Percentiles rank a stretch among this genome's conserved stretches.
phyloP scores from a whole-genome alignment of 2,113 vertebrate species.

The Ondatra zibethicus region DNA sequence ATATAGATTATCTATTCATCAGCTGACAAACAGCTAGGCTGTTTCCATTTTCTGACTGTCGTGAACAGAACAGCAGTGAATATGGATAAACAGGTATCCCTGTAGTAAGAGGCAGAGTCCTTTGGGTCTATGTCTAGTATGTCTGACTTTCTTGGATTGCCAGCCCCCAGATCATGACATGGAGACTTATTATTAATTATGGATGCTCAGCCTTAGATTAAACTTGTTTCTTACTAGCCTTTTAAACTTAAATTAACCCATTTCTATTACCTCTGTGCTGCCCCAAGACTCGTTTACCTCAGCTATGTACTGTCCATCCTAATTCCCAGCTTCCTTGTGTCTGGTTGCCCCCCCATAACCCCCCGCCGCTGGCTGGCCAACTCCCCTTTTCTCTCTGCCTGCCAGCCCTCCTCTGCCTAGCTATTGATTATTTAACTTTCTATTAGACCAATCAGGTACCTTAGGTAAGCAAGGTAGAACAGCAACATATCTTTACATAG shows the following conservation, averaged over 20 bases:
- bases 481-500: too few relatives aligned
- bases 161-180: not conserved
- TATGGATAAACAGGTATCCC: not conserved
- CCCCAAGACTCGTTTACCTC: not conserved
- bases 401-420: not conserved
- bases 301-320: not conserved
- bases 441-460: not conserved
- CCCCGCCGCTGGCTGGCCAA: not conserved
- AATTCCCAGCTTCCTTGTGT: not conserved
- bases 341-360: not conserved
- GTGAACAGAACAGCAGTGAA: not conserved
- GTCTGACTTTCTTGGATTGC: not conserved
- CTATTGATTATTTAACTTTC: not conserved
- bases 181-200: not conserved
- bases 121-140: not conserved
- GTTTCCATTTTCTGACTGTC: not conserved
- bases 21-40: not conserved
- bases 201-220: not conserved
- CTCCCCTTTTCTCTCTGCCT: not conserved
- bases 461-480: not conserved
- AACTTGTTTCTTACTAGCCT: not conserved
- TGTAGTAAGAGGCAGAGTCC: not conserved
- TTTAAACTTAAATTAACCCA: not conserved
- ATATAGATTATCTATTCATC: not conserved
- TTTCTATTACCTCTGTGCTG: not conserved